Evolutionary conservation across 2,888 invertebrate genomes (phyloP), one percentile per base, ranked within the genome.

Genomic region (Encarsia formosa): DNA sequence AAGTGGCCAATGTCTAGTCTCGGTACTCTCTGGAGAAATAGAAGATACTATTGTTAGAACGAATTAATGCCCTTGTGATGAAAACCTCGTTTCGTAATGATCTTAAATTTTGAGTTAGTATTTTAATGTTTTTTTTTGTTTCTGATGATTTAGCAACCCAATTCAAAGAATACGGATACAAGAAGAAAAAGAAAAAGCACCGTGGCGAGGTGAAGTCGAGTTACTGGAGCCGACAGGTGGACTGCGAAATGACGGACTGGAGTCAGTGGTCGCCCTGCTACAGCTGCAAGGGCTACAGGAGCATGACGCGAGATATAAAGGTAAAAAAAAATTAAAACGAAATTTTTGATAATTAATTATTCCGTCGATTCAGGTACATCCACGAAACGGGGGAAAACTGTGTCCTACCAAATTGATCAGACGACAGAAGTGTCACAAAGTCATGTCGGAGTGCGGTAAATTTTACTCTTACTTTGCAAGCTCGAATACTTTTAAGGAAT

Each of bases 231-330:
- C 50, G 63, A 5, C 72, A 71, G 44, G 67, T 79, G 3, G 84
- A 86, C 69, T 92, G 91, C 64, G 79, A 82, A 63, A 76, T 88
- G 64, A 83, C 88, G 1, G 80, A 82, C 42, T 95, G 94, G 94
- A 81, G 87, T 42, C 80, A 81, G 49, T 94, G 93, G 93, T 82
- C 86, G 9, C 77, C 79, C 3, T 95, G 95, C 74, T 88, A 88
- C 20, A 89, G 88, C 22, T 81, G 81, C 71, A 81, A 83, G 56
- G 82, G 81, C 26, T 80, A 80, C 61, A 76, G 75, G 18, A 79
- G 78, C 58, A 79, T 59, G 52, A 61, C 52, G 13, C 68, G 73
- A 31, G 49, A 63, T 39, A 68, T 73, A 57, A 40, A 63, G 64
- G 74, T 74, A 32, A 29, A 8, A 8, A 18, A 31, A 16, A 11